Percentiles rank a stretch among this genome's conserved stretches.
phyloP scores from a whole-genome alignment of 2,113 vertebrate species.

The Xenopus borealis region DNA sequence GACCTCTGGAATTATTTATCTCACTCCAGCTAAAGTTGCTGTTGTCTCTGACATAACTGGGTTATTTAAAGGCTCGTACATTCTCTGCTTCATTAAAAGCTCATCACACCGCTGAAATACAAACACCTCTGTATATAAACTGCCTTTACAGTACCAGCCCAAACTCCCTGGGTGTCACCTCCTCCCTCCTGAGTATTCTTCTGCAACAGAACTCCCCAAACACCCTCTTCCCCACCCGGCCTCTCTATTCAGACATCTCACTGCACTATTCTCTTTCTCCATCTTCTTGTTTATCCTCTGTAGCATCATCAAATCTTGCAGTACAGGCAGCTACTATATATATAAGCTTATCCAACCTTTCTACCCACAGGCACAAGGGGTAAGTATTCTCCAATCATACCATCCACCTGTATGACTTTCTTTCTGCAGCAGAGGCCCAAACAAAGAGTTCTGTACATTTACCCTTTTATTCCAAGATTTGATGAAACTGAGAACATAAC shows the following conservation, averaged over 20 bases:
- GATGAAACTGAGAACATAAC: too few relatives aligned
- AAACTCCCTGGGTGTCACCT: neutral
- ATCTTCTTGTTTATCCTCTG: too few relatives aligned
- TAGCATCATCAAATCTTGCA: too few relatives aligned
- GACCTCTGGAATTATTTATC: conserved; percentile 44
- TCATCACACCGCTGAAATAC: conserved; percentile 35
- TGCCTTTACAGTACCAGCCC: neutral
- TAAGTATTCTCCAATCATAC: too few relatives aligned
- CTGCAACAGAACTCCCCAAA: neutral
- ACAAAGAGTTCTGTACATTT: too few relatives aligned
- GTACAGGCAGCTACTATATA: too few relatives aligned
- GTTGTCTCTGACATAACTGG: conserved; percentile 42
- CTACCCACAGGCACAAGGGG: too few relatives aligned
- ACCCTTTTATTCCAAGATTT: too few relatives aligned
- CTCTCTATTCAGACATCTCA: conserved; percentile 2
- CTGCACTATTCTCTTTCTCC: neutral
- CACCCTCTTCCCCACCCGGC: conserved; percentile 4
- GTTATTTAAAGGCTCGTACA: conserved; percentile 46
- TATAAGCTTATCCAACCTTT: too few relatives aligned
- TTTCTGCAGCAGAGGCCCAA: too few relatives aligned
- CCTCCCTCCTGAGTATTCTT: neutral
- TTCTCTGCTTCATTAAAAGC: conserved; percentile 45
- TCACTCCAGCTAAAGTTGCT: conserved; percentile 37
- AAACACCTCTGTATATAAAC: conserved; percentile 30
- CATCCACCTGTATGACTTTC: too few relatives aligned